These are phyloP conservation scores for Campoletis raptor DNA, from an alignment of 2,888 invertebrate species.

Conservation along the genomic window DNA sequence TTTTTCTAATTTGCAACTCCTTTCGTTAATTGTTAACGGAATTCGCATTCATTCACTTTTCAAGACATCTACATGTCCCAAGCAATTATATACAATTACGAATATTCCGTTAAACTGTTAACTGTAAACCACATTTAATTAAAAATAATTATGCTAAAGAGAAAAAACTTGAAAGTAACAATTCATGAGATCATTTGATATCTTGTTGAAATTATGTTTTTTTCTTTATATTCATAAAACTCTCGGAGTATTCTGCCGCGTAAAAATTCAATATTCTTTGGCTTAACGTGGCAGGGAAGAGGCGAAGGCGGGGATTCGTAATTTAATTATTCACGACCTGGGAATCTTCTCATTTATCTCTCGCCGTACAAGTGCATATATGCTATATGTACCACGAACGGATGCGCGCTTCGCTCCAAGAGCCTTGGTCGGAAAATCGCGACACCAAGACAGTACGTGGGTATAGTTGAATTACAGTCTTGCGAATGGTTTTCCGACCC, in stretches of 20 bases:
- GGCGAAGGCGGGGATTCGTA: constrained; percentile 28
- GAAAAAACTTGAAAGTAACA: constrained; percentile 8
- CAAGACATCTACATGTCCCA: not conserved
- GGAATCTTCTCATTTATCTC: constrained; percentile 67
- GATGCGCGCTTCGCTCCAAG: constrained; percentile 68
- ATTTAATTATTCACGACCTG: constrained; percentile 67
- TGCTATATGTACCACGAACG: constrained; percentile 49
- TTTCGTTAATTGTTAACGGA: not conserved
- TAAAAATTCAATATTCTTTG: constrained; percentile 53
- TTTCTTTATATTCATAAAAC: constrained; percentile 15
- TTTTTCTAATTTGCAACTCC: not conserved
- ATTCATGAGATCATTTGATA: constrained; percentile 14
- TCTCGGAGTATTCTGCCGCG: constrained; percentile 5
- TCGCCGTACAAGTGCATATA: constrained; percentile 38
- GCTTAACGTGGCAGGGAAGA: constrained; percentile 14
- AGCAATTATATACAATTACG: not conserved
- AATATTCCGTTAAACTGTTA: not conserved
- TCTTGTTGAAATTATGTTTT: not conserved
- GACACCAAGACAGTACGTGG: constrained; percentile 52
- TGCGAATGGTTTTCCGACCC: constrained; percentile 66
- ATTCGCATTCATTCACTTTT: not conserved
- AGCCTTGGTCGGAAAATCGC: constrained; percentile 65
- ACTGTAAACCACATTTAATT: constrained; percentile 12
- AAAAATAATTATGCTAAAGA: constrained; percentile 4
- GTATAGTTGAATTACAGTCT: constrained; percentile 37